These are phyloP conservation scores for Temnothorax ravouxi DNA, from an alignment of 2,888 invertebrate species.

Conservation along the genomic window DNA sequence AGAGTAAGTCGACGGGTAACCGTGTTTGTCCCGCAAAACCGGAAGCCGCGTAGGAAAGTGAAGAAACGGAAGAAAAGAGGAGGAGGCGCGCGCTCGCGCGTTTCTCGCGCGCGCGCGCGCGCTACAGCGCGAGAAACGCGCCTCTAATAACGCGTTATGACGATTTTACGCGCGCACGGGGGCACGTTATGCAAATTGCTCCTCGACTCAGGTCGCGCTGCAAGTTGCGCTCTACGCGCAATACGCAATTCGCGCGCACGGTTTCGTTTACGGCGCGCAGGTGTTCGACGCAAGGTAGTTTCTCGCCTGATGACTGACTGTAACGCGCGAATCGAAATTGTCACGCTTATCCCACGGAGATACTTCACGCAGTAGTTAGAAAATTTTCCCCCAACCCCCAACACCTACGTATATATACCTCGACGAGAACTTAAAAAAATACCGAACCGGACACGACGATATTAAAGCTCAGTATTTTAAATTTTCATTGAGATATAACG, in stretches of 20 bases:
- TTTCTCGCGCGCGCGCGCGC: background rate
- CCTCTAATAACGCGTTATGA: conserved; percentile 37
- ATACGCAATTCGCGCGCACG: background rate
- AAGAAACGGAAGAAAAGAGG: conserved; percentile 65
- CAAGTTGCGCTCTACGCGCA: background rate
- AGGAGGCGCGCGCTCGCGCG: background rate
- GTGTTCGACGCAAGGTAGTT: background rate
- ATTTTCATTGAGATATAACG: too few species aligned
- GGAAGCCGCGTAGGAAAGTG: conserved; percentile 79
- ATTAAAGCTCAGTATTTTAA: too few species aligned
- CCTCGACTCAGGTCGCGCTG: conserved; percentile 7
- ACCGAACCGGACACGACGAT: too few species aligned
- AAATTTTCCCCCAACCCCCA: conserved; percentile 2
- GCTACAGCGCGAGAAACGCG: background rate
- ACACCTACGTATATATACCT: background rate
- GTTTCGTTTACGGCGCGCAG: conserved; percentile 22
- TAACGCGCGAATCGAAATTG: conserved; percentile 26
- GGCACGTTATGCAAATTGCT: conserved; percentile 46
- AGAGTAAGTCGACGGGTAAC: conserved; percentile 69
- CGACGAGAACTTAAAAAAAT: background rate
- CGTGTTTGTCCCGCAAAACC: conserved; percentile 74
- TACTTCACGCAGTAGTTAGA: conserved; percentile 2
- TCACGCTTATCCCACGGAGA: conserved; percentile 6
- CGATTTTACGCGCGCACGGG: conserved; percentile 10
- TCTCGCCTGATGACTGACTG: conserved; percentile 6